phyloP scores from a whole-genome alignment of 2,797 vertebrate genomes.

The Sciurus vulgaris region DNA sequence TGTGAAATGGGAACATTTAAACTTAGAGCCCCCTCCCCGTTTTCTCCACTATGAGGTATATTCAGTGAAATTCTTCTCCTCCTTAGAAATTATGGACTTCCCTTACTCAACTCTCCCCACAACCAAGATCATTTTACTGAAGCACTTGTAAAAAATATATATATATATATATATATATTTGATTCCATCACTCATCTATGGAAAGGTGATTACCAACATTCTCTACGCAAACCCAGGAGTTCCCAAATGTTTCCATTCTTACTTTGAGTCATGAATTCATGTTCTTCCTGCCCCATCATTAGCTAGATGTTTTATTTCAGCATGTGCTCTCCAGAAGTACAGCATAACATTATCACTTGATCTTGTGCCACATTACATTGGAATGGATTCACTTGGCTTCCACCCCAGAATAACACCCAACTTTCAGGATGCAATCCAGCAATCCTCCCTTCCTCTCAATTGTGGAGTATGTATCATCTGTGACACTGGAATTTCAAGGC shows the following conservation, averaged over 20 bases:
- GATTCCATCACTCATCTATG: background rate
- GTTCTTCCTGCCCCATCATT: background rate
- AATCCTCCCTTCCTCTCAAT: background rate
- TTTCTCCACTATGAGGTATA: conserved; percentile 2
- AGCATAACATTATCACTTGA: background rate
- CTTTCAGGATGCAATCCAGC: background rate
- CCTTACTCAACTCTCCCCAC: background rate
- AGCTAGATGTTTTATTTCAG: background rate
- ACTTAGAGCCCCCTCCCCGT: background rate
- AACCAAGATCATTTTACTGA: conserved; percentile 34
- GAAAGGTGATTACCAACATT: background rate
- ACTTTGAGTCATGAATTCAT: background rate
- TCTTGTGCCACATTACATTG: background rate
- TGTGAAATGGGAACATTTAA: background rate
- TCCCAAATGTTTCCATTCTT: background rate
- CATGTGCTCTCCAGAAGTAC: background rate
- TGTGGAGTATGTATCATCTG: background rate
- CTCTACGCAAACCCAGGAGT: background rate
- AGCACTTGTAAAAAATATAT: background rate
- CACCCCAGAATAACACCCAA: conserved; percentile 16
- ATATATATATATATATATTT: no score
- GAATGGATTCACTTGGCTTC: background rate
- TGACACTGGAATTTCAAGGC: conserved; percentile 2
- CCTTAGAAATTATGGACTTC: background rate
- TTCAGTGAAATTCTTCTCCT: conserved; percentile 37